These are phyloP conservation scores for Scaptomyza graminum DNA, from an alignment of 1,140 invertebrate species.

Conservation along the genomic window DNA sequence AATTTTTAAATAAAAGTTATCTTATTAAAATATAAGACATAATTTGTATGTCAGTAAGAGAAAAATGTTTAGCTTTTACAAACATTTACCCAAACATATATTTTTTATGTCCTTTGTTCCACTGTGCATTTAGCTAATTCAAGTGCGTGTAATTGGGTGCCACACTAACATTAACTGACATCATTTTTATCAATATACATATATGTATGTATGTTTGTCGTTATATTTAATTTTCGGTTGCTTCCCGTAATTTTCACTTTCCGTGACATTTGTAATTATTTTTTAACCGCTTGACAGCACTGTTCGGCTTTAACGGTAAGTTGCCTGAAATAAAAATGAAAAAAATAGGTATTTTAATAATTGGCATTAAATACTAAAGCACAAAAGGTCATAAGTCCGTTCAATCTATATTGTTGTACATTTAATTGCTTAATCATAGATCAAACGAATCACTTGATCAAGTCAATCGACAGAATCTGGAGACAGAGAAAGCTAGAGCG, in stretches of 20 bases:
- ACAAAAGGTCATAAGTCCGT: conserved; percentile 53
- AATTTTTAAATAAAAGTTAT: neutral
- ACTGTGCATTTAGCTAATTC: conserved; percentile 60
- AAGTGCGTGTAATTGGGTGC: conserved; percentile 41
- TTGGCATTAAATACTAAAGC: conserved; percentile 23
- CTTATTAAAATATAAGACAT: conserved; percentile 8
- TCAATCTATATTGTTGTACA: conserved; percentile 21
- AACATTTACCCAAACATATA: neutral
- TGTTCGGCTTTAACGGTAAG: conserved; percentile 29
- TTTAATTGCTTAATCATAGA: conserved; percentile 71
- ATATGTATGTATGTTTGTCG: conserved; percentile 46
- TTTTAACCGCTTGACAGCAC: conserved; percentile 54
- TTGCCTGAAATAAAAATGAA: conserved; percentile 51
- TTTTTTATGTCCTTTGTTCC: conserved; percentile 28
- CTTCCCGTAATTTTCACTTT: conserved; percentile 14
- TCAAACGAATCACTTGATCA: conserved; percentile 59
- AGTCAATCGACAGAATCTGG: neutral
- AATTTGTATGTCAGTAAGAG: neutral
- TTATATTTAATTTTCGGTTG: conserved; percentile 18
- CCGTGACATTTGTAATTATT: conserved; percentile 21
- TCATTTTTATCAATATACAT: too few relatives aligned
- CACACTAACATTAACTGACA: conserved; percentile 66
- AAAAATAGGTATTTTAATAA: conserved; percentile 43
- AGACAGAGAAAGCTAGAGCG: neutral
- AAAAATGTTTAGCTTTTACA: neutral